A percentile compares a stretch with the other conserved stretches of the same genome.
These are phyloP conservation scores for Tenthredo livida DNA, from an alignment of 2,888 invertebrate species.

Conservation along the genomic window DNA sequence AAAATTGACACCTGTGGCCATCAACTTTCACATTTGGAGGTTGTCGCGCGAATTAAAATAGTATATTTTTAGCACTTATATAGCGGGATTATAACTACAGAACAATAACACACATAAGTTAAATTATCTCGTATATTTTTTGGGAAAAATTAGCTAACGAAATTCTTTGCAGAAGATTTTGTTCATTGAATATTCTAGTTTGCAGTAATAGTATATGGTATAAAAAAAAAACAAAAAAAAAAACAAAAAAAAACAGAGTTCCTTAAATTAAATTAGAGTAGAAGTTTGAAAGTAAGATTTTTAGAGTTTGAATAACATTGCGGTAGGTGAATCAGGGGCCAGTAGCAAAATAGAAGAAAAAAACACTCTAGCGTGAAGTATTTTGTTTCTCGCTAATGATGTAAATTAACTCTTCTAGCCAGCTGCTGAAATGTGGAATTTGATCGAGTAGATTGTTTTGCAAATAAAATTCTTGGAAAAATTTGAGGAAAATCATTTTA, in stretches of 20 bases:
- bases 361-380: neutral
- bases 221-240: too few relatives aligned
- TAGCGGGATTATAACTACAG: neutral
- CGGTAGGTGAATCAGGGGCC: neutral
- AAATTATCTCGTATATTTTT: neutral
- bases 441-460: neutral
- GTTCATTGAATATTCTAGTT: neutral
- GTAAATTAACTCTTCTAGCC: neutral
- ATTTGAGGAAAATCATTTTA: neutral
- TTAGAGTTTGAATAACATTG: neutral
- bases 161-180: neutral
- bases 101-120: neutral
- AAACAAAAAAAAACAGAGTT: neutral
- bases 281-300: neutral
- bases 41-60: neutral
- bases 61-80: neutral
- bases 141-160: neutral
- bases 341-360: neutral
- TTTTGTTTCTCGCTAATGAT: neutral
- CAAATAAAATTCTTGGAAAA: neutral
- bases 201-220: too few relatives aligned
- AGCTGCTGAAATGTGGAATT: neutral
- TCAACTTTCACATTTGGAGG: constrained; percentile 32
- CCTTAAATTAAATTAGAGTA: neutral
- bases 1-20: neutral